A percentile compares a stretch with the other conserved stretches of the same genome.
These are phyloP conservation scores for Elanoides forficatus DNA, from an alignment of 2,113 vertebrate species.

Conservation along the genomic window DNA sequence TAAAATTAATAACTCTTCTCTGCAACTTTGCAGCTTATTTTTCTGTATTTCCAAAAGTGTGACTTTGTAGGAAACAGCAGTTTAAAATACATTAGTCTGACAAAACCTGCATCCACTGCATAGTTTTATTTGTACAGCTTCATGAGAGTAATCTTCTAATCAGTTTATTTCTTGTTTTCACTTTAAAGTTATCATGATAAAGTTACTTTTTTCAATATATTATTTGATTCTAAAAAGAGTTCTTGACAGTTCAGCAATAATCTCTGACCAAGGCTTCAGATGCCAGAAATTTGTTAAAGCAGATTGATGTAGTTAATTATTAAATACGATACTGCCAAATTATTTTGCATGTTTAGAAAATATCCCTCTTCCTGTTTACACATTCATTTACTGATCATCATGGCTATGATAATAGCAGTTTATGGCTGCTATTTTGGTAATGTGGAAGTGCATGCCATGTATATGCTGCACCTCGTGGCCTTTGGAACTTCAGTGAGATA, in stretches of 20 bases:
- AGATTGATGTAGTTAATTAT: neutral
- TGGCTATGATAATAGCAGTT: too few relatives aligned
- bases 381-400: neutral
- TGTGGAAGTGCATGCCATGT: neutral
- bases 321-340: neutral
- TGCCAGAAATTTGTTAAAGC: neutral
- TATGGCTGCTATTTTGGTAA: neutral
- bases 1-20: neutral
- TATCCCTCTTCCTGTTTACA: neutral
- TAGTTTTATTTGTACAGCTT: neutral
- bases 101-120: neutral
- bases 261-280: neutral
- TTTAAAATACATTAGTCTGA: neutral
- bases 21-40: neutral
- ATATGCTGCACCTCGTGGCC: neutral
- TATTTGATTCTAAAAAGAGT: neutral
- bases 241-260: neutral
- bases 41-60: neutral
- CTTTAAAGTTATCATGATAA: neutral
- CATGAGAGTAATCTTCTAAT: neutral
- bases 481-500: constrained; percentile 32
- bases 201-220: neutral
- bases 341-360: neutral
- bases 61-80: neutral
- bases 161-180: neutral